Percentiles rank a stretch among this genome's conserved stretches.
phyloP scores from a whole-genome alignment of 1,140 invertebrate species.

The Megalopta genalis region DNA sequence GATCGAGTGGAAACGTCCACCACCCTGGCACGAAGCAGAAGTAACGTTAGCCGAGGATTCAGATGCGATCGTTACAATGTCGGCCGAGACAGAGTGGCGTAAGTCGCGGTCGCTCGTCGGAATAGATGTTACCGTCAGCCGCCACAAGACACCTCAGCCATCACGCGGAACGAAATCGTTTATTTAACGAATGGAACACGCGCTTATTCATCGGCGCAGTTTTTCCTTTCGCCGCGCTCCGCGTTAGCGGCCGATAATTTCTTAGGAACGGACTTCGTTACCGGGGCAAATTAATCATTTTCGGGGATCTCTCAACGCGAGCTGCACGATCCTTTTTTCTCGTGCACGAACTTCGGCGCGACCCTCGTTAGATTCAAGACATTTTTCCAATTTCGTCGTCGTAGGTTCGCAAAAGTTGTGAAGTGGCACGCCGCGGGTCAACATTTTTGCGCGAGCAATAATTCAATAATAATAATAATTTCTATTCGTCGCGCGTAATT shows the following conservation, averaged over 20 bases:
- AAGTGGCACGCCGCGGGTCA: too few species aligned
- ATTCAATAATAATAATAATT: too few species aligned
- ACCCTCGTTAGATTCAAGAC: too few species aligned
- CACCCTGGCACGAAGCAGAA: slow-evolving; percentile 43
- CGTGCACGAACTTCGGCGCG: too few species aligned
- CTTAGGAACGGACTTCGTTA: too few species aligned
- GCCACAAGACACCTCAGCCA: slow-evolving; percentile 67
- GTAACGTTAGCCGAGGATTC: slow-evolving; percentile 55
- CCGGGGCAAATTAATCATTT: too few species aligned
- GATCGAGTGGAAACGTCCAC: slow-evolving; percentile 39
- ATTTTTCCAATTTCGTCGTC: too few species aligned
- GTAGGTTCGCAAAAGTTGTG: too few species aligned
- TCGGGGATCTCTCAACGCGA: too few species aligned
- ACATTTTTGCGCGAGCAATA: too few species aligned
- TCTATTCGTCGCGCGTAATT: too few species aligned
- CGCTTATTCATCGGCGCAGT: slow-evolving; percentile 44
- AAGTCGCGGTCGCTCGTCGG: slow-evolving; percentile 60
- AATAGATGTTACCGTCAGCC: slow-evolving; percentile 68
- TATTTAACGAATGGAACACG: slow-evolving; percentile 66
- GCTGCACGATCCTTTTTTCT: too few species aligned
- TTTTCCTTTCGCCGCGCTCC: slow-evolving; percentile 20
- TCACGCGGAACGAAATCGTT: slow-evolving; percentile 70
- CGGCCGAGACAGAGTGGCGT: slow-evolving; percentile 53
- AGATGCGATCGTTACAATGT: slow-evolving; percentile 59
- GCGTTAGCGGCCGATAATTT: not conserved